phyloP scores from a whole-genome alignment of 2,888 invertebrate genomes.

The Parnassius apollo region DNA sequence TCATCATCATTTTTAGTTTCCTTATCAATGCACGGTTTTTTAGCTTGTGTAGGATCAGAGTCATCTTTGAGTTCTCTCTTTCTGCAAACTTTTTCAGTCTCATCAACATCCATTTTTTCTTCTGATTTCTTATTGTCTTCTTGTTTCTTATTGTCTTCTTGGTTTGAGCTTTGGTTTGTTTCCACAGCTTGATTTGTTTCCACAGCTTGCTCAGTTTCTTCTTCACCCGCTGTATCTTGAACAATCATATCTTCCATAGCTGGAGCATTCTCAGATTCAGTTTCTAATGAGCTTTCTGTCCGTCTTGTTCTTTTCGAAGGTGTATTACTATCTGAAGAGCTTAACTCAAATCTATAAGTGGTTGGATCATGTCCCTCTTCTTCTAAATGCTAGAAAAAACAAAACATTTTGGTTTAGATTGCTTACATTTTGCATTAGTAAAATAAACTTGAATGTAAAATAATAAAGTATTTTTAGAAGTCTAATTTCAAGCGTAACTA shows the following conservation, averaged over 20 bases:
- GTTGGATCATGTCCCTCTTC: constrained; percentile 88
- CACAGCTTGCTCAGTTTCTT: constrained; percentile 33
- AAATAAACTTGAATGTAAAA: too few relatives aligned
- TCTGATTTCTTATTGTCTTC: constrained; percentile 37
- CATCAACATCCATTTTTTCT: constrained; percentile 60
- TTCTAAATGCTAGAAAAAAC: constrained; percentile 79
- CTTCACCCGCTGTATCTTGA: constrained; percentile 71
- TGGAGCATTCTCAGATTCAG: constrained; percentile 65
- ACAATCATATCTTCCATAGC: constrained; percentile 76
- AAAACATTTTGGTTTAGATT: not conserved
- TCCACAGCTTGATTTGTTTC: constrained; percentile 36
- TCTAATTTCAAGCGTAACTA: too few relatives aligned
- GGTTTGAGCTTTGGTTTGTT: constrained; percentile 16
- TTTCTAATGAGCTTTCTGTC: constrained; percentile 58
- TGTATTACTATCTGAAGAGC: constrained; percentile 63
- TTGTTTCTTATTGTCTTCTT: constrained; percentile 31
- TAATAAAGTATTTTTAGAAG: too few relatives aligned
- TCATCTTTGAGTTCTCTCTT: constrained; percentile 67
- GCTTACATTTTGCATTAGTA: too few relatives aligned
- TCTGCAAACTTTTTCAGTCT: constrained; percentile 51
- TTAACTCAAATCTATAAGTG: constrained; percentile 83
- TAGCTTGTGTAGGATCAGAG: constrained; percentile 55
- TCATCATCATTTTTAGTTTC: constrained; percentile 60
- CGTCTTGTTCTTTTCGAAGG: constrained; percentile 71
- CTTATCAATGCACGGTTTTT: constrained; percentile 66